A percentile compares a stretch with the other conserved stretches of the same genome.
Conservation (phyloP, 1,140 invertebrate genomes). For the Drosophila arawakana region DNA sequence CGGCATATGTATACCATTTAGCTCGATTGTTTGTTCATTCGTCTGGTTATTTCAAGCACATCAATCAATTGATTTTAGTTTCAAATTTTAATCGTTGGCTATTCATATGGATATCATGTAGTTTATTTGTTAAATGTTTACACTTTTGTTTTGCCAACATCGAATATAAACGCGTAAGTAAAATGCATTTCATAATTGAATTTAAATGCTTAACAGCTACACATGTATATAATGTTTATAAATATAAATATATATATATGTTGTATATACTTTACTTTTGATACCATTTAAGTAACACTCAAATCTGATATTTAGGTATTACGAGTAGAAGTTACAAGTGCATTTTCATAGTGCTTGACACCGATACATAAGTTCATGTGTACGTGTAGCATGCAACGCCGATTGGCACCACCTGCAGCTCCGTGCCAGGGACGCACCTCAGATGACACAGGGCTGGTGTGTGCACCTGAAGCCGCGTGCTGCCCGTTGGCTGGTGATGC, state of each 20-base stretch:
- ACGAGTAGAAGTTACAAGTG: conserved; percentile 41
- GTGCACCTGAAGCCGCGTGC: conserved; percentile 60
- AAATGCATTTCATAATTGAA: conserved; percentile 75
- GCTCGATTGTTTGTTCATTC: conserved; percentile 49
- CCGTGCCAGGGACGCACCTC: conserved; percentile 49
- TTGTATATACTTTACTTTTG: conserved; percentile 35
- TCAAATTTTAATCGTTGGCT: conserved; percentile 3
- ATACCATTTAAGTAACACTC: conserved; percentile 24
- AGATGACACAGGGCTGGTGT: conserved; percentile 69
- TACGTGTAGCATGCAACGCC: conserved; percentile 14
- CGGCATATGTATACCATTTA: conserved; percentile 76
- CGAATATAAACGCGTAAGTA: conserved; percentile 57
- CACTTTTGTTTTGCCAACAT: conserved; percentile 48
- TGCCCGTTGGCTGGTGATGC: conserved; percentile 2
- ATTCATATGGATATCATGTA: conserved; percentile 27
- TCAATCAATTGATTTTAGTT: conserved; percentile 48
- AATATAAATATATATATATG: conserved; percentile 46
- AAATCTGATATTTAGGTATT: conserved; percentile 23
- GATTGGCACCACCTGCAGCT: background rate
- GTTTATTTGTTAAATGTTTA: conserved; percentile 5
- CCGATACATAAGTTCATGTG: background rate
- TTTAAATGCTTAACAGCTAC: conserved; percentile 73
- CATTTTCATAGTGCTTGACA: conserved; percentile 54
- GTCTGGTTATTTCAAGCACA: conserved; percentile 62
- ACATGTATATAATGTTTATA: conserved; percentile 63